Conservation (phyloP, 2,797 vertebrate genomes). For the Falco concolor region DNA sequence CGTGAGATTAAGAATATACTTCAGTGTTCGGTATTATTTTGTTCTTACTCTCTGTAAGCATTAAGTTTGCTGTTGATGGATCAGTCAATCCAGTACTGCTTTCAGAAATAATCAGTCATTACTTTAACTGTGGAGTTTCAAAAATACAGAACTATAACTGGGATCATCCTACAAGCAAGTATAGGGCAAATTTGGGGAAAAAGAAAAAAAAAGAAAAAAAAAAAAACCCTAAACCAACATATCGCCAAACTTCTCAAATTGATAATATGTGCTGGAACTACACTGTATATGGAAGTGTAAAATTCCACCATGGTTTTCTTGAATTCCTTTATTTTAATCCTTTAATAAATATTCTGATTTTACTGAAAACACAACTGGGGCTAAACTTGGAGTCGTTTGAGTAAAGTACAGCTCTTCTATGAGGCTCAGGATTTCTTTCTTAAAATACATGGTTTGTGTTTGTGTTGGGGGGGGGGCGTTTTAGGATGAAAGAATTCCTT, state of each 20-base stretch:
- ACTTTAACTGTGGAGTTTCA: not conserved
- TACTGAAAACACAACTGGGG: not conserved
- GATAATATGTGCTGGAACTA: not conserved
- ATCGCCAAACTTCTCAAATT: not conserved
- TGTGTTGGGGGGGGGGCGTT: not conserved
- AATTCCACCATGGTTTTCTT: not conserved
- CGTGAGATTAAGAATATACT: not conserved
- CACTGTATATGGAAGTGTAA: not conserved
- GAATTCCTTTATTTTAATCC: not conserved
- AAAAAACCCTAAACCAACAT: not conserved
- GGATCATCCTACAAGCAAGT: not conserved
- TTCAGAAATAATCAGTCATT: not conserved
- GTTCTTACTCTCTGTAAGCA: not conserved
- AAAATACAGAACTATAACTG: not conserved
- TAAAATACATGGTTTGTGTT: not conserved
- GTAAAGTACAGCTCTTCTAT: not conserved
- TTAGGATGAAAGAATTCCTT: not conserved
- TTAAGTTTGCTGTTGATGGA: not conserved
- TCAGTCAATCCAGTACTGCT: not conserved
- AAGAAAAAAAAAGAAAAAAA: accelerated
- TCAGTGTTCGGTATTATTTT: not conserved
- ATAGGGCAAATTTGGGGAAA: not conserved
- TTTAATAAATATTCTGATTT: not conserved
- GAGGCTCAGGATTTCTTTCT: not conserved
- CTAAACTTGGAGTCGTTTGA: not conserved